Base-by-base conservation (phyloP, 2,113 vertebrate species). In the Hypomesus transpacificus region DNA sequence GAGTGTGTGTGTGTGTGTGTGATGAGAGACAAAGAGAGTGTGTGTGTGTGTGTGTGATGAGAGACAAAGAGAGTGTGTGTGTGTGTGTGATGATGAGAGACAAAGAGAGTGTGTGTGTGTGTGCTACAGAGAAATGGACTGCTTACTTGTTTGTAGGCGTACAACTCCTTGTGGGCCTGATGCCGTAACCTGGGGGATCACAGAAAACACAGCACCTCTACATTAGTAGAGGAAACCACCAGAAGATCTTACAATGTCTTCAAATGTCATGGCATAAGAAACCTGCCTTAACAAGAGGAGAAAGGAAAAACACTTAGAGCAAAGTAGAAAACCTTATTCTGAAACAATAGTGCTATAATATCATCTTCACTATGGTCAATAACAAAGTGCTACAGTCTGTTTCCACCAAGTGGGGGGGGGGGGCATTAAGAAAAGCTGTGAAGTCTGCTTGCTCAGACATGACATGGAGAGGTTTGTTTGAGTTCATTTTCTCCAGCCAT, bases 111-210 rank as follows among this genome's bases (percentile, higher is more conserved):
- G n/a, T n/a, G n/a, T n/a, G n/a, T n/a, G n/a, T 39, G 59, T 52
- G 52, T 13, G 46, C n/a, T 16, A 66, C 2, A 34, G 31, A 46
- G 39, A 11, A 46, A 11, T 31, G 53, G 28, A 68, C 1, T 14
- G 34, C 87, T 89, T 83, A 98, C 97, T 95, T 99, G 97, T 90
- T 99, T 99, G 91, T 99, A 99, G 77, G 97, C 97, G 79, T 98
- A 99, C 73, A 99, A 93, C 85, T 99, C 97, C 91, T 98, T 98
- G 91, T 98, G 95, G 5, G 97, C 96, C 87, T 99, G 97, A 80
- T 99, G 97, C 76, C 97, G 92, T 89, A 99, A 92, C 93, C 97
- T 99, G 89, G 52, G 84, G 90, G 92, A 75, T 51, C 11, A 75
- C 31, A 81, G 80, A 85, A 65, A 59, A 89, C 56, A 87, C 76